Base-by-base conservation (phyloP, 2,888 invertebrate genomes). In the Sisyra nigra region DNA sequence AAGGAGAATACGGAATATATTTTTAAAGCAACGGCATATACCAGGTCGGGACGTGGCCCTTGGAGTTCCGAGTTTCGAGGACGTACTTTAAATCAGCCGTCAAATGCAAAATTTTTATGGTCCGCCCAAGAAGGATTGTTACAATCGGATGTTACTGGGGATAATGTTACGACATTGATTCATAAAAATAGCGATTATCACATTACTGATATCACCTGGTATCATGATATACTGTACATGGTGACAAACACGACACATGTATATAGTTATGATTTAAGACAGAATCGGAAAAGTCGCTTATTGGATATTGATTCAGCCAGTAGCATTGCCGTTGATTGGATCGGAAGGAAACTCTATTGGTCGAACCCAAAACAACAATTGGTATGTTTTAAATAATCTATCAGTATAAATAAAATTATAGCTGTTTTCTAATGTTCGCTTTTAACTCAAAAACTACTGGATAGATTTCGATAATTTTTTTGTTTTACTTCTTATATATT, bases 321-420 rank as follows among this genome's bases (percentile, higher is more conserved):
- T 1, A 81, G 82, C 52, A 69, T 92, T 41, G 85, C 87, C 0
- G 81, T 88, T 10, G 94, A 94, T 57, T 91, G 91, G 89, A 76
- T 92, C 40, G 89, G 88, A 2, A 76, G 76, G 50, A 83, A 85
- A 56, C 65, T 94, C 7, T 94, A 93, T 58, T 93, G 92, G 89
- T 83, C 87, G 0, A 84, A 84, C 63, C 81, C 81, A 8, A 80
- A 81, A 55, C 80, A 83, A 54, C 85, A 86, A 60, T 66, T 84
- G 69, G 87, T 88, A 66, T 70, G 71, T 56, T 39, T 14, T n/a
- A 40, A 19, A 35, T 33, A 19, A 38, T 18, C 4, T 30, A 11
- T 11, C 13, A 10, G n/a, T n/a, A n/a, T n/a, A n/a, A n/a, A n/a
- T n/a, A n/a, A n/a, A n/a, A n/a, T n/a, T n/a, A n/a, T n/a, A n/a